Conservation (phyloP, 2,113 vertebrate species). For the Desmodus rotundus region DNA sequence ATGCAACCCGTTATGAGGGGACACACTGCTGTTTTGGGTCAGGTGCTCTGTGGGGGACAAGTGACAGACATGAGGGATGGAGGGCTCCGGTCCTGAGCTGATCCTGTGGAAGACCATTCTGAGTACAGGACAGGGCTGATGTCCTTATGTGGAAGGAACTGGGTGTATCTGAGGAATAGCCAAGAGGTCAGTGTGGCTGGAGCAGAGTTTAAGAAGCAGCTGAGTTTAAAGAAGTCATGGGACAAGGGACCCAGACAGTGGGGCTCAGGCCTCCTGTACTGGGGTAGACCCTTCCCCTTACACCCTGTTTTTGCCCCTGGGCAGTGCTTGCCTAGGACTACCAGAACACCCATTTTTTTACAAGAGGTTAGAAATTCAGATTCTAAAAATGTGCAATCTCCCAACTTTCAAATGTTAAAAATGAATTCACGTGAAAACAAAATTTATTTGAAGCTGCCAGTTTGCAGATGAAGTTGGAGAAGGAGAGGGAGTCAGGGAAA, state of each 20-base stretch:
- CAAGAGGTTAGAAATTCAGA: not conserved
- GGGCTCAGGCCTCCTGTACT: not conserved
- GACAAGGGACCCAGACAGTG: not conserved
- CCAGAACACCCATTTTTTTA: not conserved
- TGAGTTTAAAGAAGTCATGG: not conserved
- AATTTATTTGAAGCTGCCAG: not conserved
- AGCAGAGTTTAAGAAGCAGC: not conserved
- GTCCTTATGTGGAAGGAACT: not conserved
- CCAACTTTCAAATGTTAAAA: not conserved
- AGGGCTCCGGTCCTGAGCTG: not conserved
- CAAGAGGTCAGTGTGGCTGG: not conserved
- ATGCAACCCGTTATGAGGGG: not conserved
- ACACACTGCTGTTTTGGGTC: not conserved
- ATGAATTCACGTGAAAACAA: not conserved
- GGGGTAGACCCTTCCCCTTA: not conserved
- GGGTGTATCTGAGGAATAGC: not conserved
- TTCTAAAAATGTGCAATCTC: not conserved
- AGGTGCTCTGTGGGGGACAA: not conserved
- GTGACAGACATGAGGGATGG: not conserved
- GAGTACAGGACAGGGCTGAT: not conserved
- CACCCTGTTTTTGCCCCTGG: not conserved
- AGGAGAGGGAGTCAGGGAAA: not conserved
- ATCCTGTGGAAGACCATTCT: not conserved
- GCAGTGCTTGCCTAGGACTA: not conserved
- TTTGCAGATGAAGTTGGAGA: not conserved